phyloP scores from a whole-genome alignment of 2,797 vertebrate species.

The Melanotaenia boesemani region DNA sequence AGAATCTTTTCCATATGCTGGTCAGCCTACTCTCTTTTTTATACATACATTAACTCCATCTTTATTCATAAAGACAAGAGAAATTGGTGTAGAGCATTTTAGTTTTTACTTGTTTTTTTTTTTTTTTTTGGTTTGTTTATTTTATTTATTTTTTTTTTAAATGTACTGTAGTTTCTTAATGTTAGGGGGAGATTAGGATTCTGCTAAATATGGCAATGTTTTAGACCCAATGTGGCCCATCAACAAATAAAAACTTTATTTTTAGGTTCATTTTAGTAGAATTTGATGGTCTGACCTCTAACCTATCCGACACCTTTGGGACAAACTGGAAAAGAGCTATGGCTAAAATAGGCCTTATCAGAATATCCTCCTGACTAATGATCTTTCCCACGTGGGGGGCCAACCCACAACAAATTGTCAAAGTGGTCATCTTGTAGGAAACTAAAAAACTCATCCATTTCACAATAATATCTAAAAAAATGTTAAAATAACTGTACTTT shows the following conservation, averaged over 20 bases:
- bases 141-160: too few relatives aligned
- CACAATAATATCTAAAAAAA: too few relatives aligned
- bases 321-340: not conserved
- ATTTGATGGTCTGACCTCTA: not conserved
- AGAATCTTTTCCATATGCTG: slow-evolving; percentile 35
- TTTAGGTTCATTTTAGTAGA: not conserved
- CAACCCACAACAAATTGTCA: not conserved
- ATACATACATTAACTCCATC: not conserved
- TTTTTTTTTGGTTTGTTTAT: too few relatives aligned
- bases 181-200: not conserved
- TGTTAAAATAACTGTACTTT: too few relatives aligned
- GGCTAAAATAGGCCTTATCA: not conserved
- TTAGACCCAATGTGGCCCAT: not conserved
- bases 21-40: slow-evolving; percentile 2
- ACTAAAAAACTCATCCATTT: too few relatives aligned
- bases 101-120: too few relatives aligned
- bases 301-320: slow-evolving; percentile 1
- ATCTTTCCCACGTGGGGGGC: not conserved
- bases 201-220: not conserved
- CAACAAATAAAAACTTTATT: too few relatives aligned
- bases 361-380: slow-evolving; percentile 1
- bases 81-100: not conserved
- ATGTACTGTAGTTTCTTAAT: not conserved
- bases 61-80: not conserved
- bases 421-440: too few relatives aligned